These are phyloP conservation scores for Galerucella pusilla DNA, from an alignment of 2,888 invertebrate species.

Conservation along the genomic window DNA sequence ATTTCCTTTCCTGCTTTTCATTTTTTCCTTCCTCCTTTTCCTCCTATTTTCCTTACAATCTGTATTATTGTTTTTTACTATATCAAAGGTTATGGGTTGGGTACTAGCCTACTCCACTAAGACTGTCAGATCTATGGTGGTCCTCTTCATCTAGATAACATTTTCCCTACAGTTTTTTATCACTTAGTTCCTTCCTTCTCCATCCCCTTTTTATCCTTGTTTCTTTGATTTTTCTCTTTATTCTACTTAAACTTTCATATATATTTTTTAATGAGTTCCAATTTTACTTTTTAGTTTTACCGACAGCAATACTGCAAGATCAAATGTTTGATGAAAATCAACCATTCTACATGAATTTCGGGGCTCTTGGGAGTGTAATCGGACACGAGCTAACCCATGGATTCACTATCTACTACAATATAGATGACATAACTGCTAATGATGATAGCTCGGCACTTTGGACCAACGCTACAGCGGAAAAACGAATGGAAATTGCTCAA, in stretches of 20 bases:
- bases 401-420: constrained; percentile 31
- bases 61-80: too few species aligned
- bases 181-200: background rate
- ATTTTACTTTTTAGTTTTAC: constrained; percentile 51
- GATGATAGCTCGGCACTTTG: constrained; percentile 36
- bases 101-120: too few species aligned
- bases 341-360: constrained; percentile 58
- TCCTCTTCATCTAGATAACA: too few species aligned
- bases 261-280: background rate
- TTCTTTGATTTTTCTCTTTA: background rate
- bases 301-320: constrained; percentile 54
- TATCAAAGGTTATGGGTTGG: too few species aligned
- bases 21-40: too few species aligned
- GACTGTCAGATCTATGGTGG: too few species aligned
- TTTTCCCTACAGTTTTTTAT: background rate
- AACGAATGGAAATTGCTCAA: constrained; percentile 42
- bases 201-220: too few species aligned
- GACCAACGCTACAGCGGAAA: constrained; percentile 45
- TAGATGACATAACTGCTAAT: constrained; percentile 16
- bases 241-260: background rate
- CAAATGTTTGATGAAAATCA: constrained; percentile 50
- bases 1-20: too few species aligned
- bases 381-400: constrained; percentile 57
- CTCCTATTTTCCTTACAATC: too few species aligned
- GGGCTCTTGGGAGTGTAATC: constrained; percentile 55